Evolutionary conservation across 2,797 vertebrate genomes (phyloP).

Genomic region (Epinephelus coioides): DNA sequence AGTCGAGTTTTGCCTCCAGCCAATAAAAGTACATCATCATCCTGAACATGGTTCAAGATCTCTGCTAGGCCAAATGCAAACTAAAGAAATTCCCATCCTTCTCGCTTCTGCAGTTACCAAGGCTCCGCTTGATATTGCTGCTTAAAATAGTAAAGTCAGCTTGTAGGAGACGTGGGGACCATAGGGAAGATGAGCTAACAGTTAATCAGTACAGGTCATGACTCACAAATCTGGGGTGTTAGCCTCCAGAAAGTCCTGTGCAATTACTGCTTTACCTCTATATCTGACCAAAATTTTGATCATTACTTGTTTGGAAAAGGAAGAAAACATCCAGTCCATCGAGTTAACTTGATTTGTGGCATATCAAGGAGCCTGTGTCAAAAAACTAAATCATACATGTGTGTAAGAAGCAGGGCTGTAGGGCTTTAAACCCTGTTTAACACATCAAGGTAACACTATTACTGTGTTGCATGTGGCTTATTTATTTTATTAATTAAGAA

Average conservation of each 20-base stretch:
- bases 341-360: too few relatives aligned
- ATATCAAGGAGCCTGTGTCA: too few relatives aligned
- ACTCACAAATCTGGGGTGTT: neutral
- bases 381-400: too few relatives aligned
- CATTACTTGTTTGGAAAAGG: too few relatives aligned
- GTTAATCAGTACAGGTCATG: neutral
- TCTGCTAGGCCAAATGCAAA: constrained; percentile 29
- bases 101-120: constrained; percentile 1
- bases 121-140: neutral
- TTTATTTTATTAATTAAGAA: neutral
- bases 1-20: too few relatives aligned
- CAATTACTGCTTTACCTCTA: neutral
- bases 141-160: constrained; percentile 21
- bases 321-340: neutral
- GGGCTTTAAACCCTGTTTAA: neutral
- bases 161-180: neutral
- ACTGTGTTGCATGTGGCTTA: neutral
- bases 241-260: neutral
- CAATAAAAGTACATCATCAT: neutral
- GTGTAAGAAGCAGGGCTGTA: too few relatives aligned
- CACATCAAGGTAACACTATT: neutral
- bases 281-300: neutral
- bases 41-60: neutral
- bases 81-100: neutral
- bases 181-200: constrained; percentile 8